Conservation (phyloP, 2,113 vertebrate genomes). For the Hystrix cristata region DNA sequence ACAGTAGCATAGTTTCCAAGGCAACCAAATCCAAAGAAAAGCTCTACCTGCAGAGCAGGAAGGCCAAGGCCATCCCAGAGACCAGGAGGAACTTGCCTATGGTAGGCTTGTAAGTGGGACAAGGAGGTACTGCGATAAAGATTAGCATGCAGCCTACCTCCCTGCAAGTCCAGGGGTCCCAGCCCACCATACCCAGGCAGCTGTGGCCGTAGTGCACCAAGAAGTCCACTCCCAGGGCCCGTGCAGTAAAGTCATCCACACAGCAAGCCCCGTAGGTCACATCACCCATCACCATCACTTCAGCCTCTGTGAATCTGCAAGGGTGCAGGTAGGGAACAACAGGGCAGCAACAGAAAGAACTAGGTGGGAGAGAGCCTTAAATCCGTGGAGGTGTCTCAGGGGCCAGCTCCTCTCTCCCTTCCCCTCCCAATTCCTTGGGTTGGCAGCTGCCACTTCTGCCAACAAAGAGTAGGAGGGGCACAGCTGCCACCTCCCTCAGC, state of each 20-base stretch:
- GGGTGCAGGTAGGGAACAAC: neutral
- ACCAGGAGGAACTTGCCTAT: conserved; percentile 48
- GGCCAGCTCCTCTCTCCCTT: conserved; percentile 41
- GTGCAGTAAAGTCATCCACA: conserved; percentile 97
- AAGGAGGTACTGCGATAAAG: neutral
- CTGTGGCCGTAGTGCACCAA: conserved; percentile 99
- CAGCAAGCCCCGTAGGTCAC: conserved; percentile 99
- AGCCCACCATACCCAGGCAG: conserved; percentile 93
- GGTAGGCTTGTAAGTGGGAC: neutral
- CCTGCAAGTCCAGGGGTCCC: accelerated
- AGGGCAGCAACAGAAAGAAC: neutral
- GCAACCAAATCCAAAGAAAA: conserved; percentile 88
- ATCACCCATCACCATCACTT: conserved; percentile 97
- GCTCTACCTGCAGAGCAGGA: conserved; percentile 85
- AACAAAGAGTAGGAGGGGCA: conserved; percentile 70
- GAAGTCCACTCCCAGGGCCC: conserved; percentile 97
- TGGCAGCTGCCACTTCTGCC: conserved; percentile 73
- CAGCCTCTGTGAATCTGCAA: conserved; percentile 95
- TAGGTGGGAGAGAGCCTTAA: neutral
- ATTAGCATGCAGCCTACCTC: neutral
- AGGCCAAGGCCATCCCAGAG: conserved; percentile 82
- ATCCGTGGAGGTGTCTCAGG: neutral
- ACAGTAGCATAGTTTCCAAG: conserved; percentile 89
- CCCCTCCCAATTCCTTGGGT: conserved; percentile 48
- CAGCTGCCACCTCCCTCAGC: conserved; percentile 76